These are phyloP conservation scores for Limnothrissa miodon DNA, from an alignment of 2,113 vertebrate genomes.

Conservation along the genomic window DNA sequence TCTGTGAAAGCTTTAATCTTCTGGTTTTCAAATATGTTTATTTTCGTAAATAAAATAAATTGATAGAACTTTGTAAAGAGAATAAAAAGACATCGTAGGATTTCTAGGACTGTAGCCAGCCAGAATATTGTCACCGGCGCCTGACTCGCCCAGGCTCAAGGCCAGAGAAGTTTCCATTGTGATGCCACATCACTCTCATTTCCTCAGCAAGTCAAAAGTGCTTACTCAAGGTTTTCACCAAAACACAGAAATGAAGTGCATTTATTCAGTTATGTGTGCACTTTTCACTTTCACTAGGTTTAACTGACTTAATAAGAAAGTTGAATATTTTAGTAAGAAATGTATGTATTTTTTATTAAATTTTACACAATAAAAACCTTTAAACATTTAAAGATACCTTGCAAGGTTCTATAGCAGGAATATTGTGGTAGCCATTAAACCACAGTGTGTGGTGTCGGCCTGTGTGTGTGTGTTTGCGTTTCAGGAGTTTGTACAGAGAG, in stretches of 20 bases:
- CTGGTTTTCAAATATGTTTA: too few relatives aligned
- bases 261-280: too few relatives aligned
- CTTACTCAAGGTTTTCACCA: background rate
- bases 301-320: too few relatives aligned
- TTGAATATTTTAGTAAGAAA: too few relatives aligned
- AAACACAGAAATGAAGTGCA: background rate
- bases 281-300: too few relatives aligned
- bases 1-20: too few relatives aligned
- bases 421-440: background rate
- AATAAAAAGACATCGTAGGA: too few relatives aligned
- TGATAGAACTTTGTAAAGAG: too few relatives aligned
- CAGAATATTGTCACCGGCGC: background rate
- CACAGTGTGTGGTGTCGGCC: background rate
- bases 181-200: background rate
- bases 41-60: too few relatives aligned
- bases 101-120: too few relatives aligned
- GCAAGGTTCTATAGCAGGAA: too few relatives aligned
- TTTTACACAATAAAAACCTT: background rate
- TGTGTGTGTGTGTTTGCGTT: conserved; percentile 20
- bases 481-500: conserved; percentile 90
- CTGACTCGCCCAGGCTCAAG: background rate
- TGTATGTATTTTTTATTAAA: too few relatives aligned
- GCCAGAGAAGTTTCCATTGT: background rate
- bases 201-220: background rate
- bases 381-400: background rate